A percentile compares a stretch with the other conserved stretches of the same genome.
Evolutionary conservation across 2,113 vertebrate species (phyloP).

Genomic region (Silurus glanis): DNA sequence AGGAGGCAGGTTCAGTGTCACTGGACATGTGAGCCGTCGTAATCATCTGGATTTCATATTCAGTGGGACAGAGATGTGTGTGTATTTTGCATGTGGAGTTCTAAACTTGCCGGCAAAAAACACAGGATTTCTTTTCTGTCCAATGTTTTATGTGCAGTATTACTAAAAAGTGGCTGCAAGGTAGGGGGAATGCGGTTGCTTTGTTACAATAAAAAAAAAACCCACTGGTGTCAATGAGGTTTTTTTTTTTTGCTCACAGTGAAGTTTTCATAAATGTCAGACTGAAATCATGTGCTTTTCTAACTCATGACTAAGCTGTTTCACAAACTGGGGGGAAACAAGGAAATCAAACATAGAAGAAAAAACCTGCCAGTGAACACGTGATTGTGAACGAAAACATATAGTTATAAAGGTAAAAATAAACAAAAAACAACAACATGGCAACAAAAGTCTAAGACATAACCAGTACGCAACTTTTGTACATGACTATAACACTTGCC

Average conservation of each 20-base stretch:
- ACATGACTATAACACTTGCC: too few relatives aligned
- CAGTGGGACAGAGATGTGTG: not conserved
- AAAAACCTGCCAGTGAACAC: not conserved
- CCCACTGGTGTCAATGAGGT: not conserved
- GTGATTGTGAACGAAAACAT: too few relatives aligned
- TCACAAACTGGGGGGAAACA: not conserved
- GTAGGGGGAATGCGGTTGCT: too few relatives aligned
- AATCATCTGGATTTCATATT: not conserved
- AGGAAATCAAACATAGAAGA: not conserved
- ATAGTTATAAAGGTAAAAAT: too few relatives aligned
- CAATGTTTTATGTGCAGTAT: not conserved
- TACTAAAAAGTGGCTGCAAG: not conserved
- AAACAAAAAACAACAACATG: not conserved
- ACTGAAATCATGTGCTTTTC: not conserved
- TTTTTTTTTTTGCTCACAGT: not conserved
- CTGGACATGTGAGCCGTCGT: not conserved
- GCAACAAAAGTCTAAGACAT: not conserved
- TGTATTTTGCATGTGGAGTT: not conserved
- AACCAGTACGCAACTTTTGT: not conserved
- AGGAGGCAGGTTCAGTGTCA: not conserved
- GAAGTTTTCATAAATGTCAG: not conserved
- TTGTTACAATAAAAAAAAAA: too few relatives aligned
- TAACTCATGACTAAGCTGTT: not conserved
- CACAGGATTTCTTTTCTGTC: not conserved
- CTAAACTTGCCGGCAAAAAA: not conserved